Conservation (phyloP, 64 coral and sea anemone genomes). For the Montipora sp. region DNA sequence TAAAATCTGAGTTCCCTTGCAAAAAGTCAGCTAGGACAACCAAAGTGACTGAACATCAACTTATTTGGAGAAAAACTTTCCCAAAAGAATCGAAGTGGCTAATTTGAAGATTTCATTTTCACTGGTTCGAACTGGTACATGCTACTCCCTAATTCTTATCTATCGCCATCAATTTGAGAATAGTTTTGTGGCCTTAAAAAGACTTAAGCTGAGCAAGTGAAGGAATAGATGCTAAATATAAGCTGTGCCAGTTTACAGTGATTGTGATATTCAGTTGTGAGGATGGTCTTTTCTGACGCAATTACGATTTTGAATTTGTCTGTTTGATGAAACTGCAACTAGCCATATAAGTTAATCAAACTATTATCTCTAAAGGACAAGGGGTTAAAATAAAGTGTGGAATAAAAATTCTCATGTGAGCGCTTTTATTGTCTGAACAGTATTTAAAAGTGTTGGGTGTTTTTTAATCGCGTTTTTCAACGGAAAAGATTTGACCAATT, state of each 20-base stretch:
- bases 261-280: not conserved
- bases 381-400: not conserved
- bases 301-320: not conserved
- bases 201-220: not conserved
- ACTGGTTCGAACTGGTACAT: no score
- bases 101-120: no score
- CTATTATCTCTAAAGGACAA: not conserved
- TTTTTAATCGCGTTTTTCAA: not conserved
- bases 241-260: not conserved
- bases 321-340: not conserved
- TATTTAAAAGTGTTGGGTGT: not conserved
- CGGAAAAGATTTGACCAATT: not conserved
- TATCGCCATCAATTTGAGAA: no score
- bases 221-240: not conserved
- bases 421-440: not conserved
- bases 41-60: no score
- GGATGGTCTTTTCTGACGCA: not conserved
- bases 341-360: conserved; percentile 12
- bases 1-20: no score
- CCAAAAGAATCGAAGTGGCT: no score
- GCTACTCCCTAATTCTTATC: no score
- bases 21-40: no score
- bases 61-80: no score
- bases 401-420: not conserved
- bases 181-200: not conserved